Base-by-base conservation (phyloP, 1,140 invertebrate genomes). In the Anadara kagoshimensis region DNA sequence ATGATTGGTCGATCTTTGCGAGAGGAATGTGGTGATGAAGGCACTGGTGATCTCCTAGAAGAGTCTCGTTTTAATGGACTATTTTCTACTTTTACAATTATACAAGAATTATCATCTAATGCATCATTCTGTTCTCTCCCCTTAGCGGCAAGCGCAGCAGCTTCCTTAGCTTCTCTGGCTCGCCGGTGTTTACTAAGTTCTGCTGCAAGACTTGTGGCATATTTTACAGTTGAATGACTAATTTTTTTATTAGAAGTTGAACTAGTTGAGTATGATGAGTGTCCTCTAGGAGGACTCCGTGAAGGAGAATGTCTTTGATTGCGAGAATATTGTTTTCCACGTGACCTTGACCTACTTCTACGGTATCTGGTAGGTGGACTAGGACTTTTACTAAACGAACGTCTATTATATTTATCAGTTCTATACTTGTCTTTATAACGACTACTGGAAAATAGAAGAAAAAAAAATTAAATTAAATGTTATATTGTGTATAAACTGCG, bases 181-280 rank as follows among this genome's bases (percentile, higher is more conserved):
- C 65, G 49, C 26, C 61, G 18, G 75, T 85, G 83, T 65, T 89
- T 90, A 66, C 84, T 88, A n/a, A 89, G 78, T 79, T 90, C 89
- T 20, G 87, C 85, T 11, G 82, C 86, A 29, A 89, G 76, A 59
- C 79, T 85, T 24, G 82, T 84, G n/a, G 81, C 81, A 78, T 80
- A 85, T 71, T 78, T 81, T 1, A 80, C 71, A 41, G 68, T 73
- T 54, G 78, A 73, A 67, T 80, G 76, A 69, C 62, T 76, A 14
- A 77, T 68, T 73, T 73, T 77, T 29, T 61, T 73, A 47, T 59
- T 62, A 14, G 45, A 45, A 11, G 53, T 16, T n/a, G 59, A 41
- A 45, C 54, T 49, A n/a, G n/a, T n/a, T 26, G 62, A 62, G 29
- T 36, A 36, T 54, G 66, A n/a, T 49, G 69, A 56, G 67, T 69